These are phyloP conservation scores for Deilephila elpenor DNA, from an alignment of 2,888 invertebrate species.

Conservation along the genomic window DNA sequence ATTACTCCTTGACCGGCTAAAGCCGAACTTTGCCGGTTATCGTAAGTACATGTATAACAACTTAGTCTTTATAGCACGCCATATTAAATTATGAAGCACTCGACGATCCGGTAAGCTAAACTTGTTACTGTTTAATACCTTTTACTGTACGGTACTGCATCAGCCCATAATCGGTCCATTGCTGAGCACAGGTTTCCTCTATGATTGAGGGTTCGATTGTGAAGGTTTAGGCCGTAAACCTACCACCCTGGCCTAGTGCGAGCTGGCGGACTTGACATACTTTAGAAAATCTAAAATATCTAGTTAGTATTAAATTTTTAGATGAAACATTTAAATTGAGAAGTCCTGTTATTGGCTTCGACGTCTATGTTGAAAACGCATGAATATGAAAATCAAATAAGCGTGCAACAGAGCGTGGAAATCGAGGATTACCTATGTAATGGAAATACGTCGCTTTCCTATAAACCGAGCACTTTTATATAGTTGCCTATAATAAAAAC, in stretches of 20 bases:
- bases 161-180: too few species aligned
- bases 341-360: not conserved
- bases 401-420: not conserved
- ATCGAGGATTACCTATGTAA: not conserved
- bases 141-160: not conserved
- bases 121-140: not conserved
- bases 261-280: too few species aligned
- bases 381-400: constrained; percentile 14
- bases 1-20: constrained; percentile 8
- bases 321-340: not conserved
- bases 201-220: too few species aligned
- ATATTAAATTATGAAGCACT: constrained; percentile 5
- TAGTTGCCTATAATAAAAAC: not conserved
- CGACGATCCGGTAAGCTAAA: not conserved
- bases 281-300: too few species aligned
- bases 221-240: too few species aligned
- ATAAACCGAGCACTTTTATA: not conserved
- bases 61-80: not conserved
- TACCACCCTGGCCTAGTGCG: too few species aligned
- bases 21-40: not conserved
- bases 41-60: not conserved
- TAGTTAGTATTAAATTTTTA: too few species aligned
- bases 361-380: not conserved
- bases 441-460: not conserved
- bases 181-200: too few species aligned